Base-by-base conservation (phyloP, 2,797 vertebrate species). In the Picus viridis region DNA sequence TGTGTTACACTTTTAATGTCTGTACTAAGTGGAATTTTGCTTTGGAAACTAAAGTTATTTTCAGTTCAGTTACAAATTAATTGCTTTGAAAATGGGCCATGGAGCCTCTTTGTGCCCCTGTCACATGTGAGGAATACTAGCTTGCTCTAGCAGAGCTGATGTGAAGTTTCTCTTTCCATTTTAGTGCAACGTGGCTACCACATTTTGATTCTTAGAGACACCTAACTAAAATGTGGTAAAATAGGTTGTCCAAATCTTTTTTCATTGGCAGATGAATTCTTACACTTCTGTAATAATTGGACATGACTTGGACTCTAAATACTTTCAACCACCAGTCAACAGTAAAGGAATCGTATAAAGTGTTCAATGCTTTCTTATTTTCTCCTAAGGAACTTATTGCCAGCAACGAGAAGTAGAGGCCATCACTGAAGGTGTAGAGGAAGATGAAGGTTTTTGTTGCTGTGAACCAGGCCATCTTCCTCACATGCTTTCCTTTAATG, bases 391-490 rank as follows among this genome's bases (percentile, higher is more conserved):
- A 78, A 99, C 99, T 4, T 99, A 99, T 70, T 99, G 99, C 96
- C 99, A 99, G 95, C 99, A 99, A 81, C 97, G 99, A 77, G 99
- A 99, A 95, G 99, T 99, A 77, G 99, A 99, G 94, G 99, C 99
- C 89, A 99, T 99, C 96, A 99, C 99, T 2, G 99, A 99, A 95
- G 99, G 99, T 2, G 99, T 99, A n/a, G 99, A 99, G 95, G 99
- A 99, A 95, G 99, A 99, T 34, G 99, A 99, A 97, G 98, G 98
- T 22, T 99, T 99, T 97, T 99, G 99, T 97, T 99, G 99, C 96
- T 99, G 99, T 75, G 99, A 99, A 95, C 99, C 99, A 12, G 99
- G 99, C 53, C 99, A 99, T 91, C 97, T 99, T 59, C 99, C 99
- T 92, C 99, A 99, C 87, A 97, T 99, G 95, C 98, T 99, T 85